phyloP scores from a whole-genome alignment of 2,113 vertebrate species.

The Hystrix brachyura region DNA sequence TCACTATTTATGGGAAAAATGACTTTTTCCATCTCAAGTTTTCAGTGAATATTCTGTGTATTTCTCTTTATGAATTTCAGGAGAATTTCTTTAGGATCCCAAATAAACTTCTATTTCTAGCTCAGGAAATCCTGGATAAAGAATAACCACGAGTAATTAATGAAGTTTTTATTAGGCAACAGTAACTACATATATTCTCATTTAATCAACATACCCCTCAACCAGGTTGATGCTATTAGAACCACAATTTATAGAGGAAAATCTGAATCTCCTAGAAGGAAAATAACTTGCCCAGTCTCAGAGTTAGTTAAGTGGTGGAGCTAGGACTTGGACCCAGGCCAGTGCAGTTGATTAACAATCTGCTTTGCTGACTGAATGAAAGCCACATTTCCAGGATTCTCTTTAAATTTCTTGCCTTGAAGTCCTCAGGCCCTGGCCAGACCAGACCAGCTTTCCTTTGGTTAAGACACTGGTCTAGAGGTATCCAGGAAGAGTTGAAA shows the following conservation, averaged over 20 bases:
- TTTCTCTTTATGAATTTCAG: slow-evolving; percentile 29
- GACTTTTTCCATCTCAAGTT: background rate
- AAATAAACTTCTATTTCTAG: slow-evolving; percentile 21
- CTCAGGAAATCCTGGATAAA: slow-evolving; percentile 31
- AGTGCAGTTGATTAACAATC: background rate
- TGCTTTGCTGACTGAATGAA: background rate
- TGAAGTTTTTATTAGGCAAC: background rate
- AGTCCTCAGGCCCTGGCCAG: background rate
- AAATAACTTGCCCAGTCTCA: background rate
- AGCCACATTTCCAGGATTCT: background rate
- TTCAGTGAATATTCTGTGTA: background rate
- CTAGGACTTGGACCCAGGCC: background rate
- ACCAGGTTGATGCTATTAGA: background rate
- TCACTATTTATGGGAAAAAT: background rate
- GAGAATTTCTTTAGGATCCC: slow-evolving; percentile 35
- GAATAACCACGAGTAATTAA: background rate
- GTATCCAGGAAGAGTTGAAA: background rate
- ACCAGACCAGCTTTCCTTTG: background rate
- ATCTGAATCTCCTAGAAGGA: slow-evolving; percentile 2
- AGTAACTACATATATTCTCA: background rate
- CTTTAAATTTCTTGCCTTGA: background rate
- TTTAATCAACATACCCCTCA: background rate
- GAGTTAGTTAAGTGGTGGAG: background rate
- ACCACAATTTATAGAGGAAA: background rate
- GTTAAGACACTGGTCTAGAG: background rate